These are phyloP conservation scores for Bombylius major DNA, from an alignment of 2,888 invertebrate species.

Conservation along the genomic window DNA sequence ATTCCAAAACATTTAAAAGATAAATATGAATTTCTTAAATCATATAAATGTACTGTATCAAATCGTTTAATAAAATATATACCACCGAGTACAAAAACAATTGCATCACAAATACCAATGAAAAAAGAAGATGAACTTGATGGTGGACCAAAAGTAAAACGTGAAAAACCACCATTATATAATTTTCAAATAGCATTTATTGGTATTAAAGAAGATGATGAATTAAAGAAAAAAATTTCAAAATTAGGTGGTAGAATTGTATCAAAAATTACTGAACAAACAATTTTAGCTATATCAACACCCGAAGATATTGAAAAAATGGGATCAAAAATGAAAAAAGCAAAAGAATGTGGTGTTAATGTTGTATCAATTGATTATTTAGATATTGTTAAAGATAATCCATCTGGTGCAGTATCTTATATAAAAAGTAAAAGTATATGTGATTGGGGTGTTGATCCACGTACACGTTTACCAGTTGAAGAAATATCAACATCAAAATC, in stretches of 20 bases:
- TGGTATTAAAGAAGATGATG: slow-evolving; percentile 45
- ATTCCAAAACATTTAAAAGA: slow-evolving; percentile 51
- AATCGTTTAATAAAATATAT: slow-evolving; percentile 45
- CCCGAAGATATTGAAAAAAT: slow-evolving; percentile 54
- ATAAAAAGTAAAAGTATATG: slow-evolving; percentile 63
- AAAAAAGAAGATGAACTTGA: slow-evolving; percentile 42
- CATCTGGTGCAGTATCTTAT: slow-evolving; percentile 44
- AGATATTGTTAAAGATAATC: slow-evolving; percentile 49
- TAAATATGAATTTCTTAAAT: slow-evolving; percentile 43
- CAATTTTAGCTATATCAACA: slow-evolving; percentile 66
- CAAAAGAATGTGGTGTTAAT: slow-evolving; percentile 57
- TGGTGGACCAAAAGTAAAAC: slow-evolving; percentile 48
- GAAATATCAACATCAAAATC: slow-evolving; percentile 47
- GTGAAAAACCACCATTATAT: slow-evolving; percentile 56
- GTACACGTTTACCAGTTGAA: slow-evolving; percentile 32
- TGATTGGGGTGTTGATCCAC: slow-evolving; percentile 65
- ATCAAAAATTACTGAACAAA: slow-evolving; percentile 47
- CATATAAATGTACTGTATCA: slow-evolving; percentile 46
- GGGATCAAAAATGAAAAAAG: slow-evolving; percentile 50
- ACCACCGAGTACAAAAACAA: slow-evolving; percentile 35
- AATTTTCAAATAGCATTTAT: slow-evolving; percentile 64
- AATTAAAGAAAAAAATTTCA: slow-evolving; percentile 53
- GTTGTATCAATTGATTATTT: slow-evolving; percentile 69
- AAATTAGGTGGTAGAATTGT: slow-evolving; percentile 65
- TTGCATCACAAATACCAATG: slow-evolving; percentile 18